Evolutionary conservation across 1,140 invertebrate species (phyloP), one percentile per base, ranked within the genome.

Genomic region (Alviniconcha marisindica): DNA sequence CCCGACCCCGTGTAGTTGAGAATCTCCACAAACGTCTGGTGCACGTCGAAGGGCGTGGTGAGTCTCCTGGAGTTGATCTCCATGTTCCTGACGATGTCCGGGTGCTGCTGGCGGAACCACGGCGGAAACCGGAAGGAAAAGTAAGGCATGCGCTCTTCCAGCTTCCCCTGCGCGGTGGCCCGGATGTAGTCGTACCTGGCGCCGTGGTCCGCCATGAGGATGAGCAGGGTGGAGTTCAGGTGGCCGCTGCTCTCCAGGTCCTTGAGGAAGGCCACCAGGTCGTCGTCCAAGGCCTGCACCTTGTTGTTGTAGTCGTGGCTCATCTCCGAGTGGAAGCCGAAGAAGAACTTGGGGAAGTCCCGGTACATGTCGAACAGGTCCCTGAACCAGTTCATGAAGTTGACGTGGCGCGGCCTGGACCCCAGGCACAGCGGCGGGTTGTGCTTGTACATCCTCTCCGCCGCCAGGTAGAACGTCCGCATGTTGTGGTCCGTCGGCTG

Each of bases 191-290:
- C 97, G 94, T 96, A 98, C 51, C 98, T 93, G 88, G 98, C 96
- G 86, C 98, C 98, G 92, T 99, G 98, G 93, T 99, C 98, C 87
- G 97, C 97, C 88, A 98, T 94, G 12, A 99, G 94, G 40, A 99
- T 94, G 0, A 99, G 91, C 0, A 95, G 91, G 0, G 95, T 95
- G 77, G 94, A 91, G 71, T 94, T 91, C 2, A 95, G 87, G 69
- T 88, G 80, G 2, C 87, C 86, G 12, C 77, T 77, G 96, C 76
- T 95, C 94, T 93, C 97, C 94, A 82, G 97, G 94, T 90, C 98
- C 96, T 92, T 97, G 3, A 92, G 76, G 54, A 92, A 89, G 74
- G 94, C 92, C 2, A 97, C 87, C 93, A 96, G 96, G 0, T 95
- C 93, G 15, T 95, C 85, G 79, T 93, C 12, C 96, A 91, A 91